phyloP scores from a whole-genome alignment of 2,888 invertebrate species.

The Anoplius nigerrimus region DNA sequence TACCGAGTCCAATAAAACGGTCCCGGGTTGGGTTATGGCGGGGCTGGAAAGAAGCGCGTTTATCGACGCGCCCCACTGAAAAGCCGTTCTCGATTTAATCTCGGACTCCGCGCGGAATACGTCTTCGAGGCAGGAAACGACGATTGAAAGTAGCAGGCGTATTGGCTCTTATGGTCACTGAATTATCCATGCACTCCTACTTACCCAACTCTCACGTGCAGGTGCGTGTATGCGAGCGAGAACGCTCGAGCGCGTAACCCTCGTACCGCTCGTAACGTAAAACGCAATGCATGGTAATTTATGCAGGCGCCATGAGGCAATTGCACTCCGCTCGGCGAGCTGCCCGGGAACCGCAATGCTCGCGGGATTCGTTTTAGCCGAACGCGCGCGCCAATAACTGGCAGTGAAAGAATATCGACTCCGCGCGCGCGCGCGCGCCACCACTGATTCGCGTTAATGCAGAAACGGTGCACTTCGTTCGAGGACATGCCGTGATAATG shows the following conservation, averaged over 20 bases:
- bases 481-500: no score
- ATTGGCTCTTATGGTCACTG: conserved; percentile 49
- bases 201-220: conserved; percentile 3
- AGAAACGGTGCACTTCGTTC: no score
- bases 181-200: conserved; percentile 53
- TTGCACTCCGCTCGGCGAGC: conserved; percentile 38
- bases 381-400: background rate
- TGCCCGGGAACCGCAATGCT: conserved; percentile 8
- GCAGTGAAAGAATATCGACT: background rate
- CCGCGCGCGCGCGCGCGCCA: background rate
- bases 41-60: conserved; percentile 34
- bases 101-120: conserved; percentile 28
- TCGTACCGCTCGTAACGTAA: conserved; percentile 33
- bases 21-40: background rate
- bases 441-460: conserved; percentile 4
- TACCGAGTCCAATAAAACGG: conserved; percentile 51
- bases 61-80: conserved; percentile 40
- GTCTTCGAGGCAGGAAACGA: conserved; percentile 41
- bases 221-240: conserved; percentile 3
- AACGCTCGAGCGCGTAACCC: conserved; percentile 17
- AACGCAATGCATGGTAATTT: conserved; percentile 55
- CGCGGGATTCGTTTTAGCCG: background rate
- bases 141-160: conserved; percentile 49
- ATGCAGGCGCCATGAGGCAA: conserved; percentile 59
- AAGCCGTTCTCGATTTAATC: conserved; percentile 52